These are phyloP conservation scores for Ladona fulva DNA, from an alignment of 1,140 invertebrate species.

Conservation along the genomic window DNA sequence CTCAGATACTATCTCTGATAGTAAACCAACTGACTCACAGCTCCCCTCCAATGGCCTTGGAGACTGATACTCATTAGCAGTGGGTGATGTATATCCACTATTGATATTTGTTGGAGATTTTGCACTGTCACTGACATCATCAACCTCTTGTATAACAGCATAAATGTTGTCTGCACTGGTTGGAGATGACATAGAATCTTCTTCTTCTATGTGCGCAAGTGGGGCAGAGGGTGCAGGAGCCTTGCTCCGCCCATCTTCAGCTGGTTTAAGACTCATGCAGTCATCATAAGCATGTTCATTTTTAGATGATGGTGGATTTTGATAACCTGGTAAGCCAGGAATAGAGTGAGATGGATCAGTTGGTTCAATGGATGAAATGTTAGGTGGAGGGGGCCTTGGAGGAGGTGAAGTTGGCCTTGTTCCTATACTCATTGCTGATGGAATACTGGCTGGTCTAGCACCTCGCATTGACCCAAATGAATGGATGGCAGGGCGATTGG, in stretches of 20 bases:
- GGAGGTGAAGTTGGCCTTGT: constrained; percentile 52
- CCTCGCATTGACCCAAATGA: constrained; percentile 66
- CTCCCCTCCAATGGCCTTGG: constrained; percentile 30
- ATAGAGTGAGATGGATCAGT: constrained; percentile 23
- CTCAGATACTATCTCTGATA: constrained; percentile 77
- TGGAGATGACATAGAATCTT: constrained; percentile 39
- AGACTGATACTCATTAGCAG: constrained; percentile 36
- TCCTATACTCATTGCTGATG: constrained; percentile 30
- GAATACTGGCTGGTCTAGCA: constrained; percentile 60
- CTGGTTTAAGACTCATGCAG: constrained; percentile 54
- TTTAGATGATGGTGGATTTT: constrained; percentile 35
- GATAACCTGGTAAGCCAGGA: constrained; percentile 43
- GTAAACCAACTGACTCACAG: constrained; percentile 54
- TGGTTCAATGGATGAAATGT: neutral
- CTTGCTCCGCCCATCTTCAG: neutral
- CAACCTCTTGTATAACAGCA: constrained; percentile 69
- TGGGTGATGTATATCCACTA: constrained; percentile 44
- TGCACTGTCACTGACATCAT: constrained; percentile 13
- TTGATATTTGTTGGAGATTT: neutral
- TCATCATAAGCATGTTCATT: constrained; percentile 58
- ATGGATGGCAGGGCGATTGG: constrained; percentile 49
- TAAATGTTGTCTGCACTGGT: constrained; percentile 63
- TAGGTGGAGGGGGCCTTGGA: constrained; percentile 43
- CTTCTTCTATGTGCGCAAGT: constrained; percentile 52
- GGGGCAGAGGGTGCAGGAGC: constrained; percentile 32